Evolutionary conservation across 2,888 invertebrate species (phyloP).

Genomic region (Elegia similella): DNA sequence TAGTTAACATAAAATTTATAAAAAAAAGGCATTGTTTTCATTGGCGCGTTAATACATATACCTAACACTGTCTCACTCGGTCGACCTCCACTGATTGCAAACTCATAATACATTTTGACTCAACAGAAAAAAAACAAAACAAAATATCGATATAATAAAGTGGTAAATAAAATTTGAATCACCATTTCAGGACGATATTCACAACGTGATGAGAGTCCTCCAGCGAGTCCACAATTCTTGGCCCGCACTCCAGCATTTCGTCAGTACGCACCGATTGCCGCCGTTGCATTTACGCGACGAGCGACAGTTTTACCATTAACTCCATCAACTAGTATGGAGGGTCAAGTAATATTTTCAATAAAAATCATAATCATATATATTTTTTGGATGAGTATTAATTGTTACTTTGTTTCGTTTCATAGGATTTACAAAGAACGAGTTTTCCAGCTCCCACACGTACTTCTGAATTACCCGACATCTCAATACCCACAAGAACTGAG

Average conservation of each 20-base stretch:
- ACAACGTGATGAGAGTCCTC: slow-evolving; percentile 64
- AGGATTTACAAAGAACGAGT: neutral
- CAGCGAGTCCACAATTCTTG: slow-evolving; percentile 59
- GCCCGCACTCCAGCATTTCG: slow-evolving; percentile 41
- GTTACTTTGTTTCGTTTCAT: neutral
- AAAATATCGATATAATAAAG: too few species aligned
- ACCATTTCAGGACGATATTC: slow-evolving; percentile 31
- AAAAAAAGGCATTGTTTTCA: too few species aligned
- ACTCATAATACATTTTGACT: too few species aligned
- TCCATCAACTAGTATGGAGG: slow-evolving; percentile 36
- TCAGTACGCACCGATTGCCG: slow-evolving; percentile 64
- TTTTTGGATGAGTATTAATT: neutral
- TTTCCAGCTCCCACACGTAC: slow-evolving; percentile 38
- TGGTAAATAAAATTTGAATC: too few species aligned
- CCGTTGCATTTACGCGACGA: slow-evolving; percentile 55
- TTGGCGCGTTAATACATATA: too few species aligned
- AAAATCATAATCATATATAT: neutral
- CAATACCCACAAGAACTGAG: slow-evolving; percentile 42
- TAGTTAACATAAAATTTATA: too few species aligned
- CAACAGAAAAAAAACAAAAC: too few species aligned
- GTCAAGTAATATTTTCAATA: slow-evolving; percentile 39
- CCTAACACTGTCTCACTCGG: too few species aligned
- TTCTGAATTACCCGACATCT: slow-evolving; percentile 28
- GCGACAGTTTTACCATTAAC: slow-evolving; percentile 42
- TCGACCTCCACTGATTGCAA: too few species aligned